Percentiles rank a stretch among this genome's conserved stretches.
phyloP scores from a whole-genome alignment of 2,888 invertebrate species.

The Xanthorhoe designata region DNA sequence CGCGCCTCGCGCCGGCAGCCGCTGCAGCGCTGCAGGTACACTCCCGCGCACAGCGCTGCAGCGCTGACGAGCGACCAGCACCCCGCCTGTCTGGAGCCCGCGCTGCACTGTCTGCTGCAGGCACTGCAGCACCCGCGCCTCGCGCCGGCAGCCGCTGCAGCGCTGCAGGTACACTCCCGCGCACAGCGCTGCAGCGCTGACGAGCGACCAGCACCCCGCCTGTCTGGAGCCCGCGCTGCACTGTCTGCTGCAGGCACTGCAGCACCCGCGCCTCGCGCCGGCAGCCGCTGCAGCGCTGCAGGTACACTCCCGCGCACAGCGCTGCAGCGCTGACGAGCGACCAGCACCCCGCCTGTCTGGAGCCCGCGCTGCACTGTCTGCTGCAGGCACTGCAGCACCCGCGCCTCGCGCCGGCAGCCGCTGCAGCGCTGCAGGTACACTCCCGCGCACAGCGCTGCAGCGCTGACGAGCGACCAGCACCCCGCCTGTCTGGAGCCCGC shows the following conservation, averaged over 20 bases:
- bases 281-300: conserved; percentile 94
- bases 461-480: too few species aligned
- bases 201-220: too few species aligned
- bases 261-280: conserved; percentile 86
- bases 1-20: conserved; percentile 90
- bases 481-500: too few species aligned
- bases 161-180: conserved; percentile 86
- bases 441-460: not conserved
- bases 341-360: not conserved
- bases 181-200: not conserved
- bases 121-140: conserved; percentile 73
- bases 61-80: too few species aligned
- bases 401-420: conserved; percentile 91
- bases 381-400: conserved; percentile 40
- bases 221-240: not conserved
- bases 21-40: conserved; percentile 91
- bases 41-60: not conserved
- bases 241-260: not conserved
- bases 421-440: conserved; percentile 90
- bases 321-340: too few species aligned
- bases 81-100: too few species aligned
- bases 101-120: not conserved
- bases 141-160: conserved; percentile 92
- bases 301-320: conserved; percentile 49
- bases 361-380: not conserved